A percentile compares a stretch with the other conserved stretches of the same genome.
phyloP scores from a whole-genome alignment of 2,888 invertebrate species.

The Scaptodrosophila latifasciaeformis region DNA sequence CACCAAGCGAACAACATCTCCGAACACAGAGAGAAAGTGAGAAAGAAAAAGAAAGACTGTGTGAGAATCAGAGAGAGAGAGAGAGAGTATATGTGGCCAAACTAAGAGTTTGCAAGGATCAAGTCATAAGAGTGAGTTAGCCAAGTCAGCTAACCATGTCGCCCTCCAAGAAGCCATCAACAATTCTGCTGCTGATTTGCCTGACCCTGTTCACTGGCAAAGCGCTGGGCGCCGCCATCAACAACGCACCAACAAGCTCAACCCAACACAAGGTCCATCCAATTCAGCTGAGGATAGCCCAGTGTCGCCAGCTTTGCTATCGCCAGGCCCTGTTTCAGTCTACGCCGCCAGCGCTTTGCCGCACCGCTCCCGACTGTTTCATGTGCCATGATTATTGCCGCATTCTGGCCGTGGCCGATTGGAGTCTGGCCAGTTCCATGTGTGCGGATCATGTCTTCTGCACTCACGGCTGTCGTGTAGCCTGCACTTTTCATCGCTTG shows the following conservation, averaged over 20 bases:
- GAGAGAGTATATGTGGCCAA: too few relatives aligned
- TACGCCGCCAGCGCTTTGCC: conserved; percentile 32
- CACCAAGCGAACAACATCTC: conserved; percentile 22
- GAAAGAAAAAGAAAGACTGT: background rate
- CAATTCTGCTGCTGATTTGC: conserved; percentile 10
- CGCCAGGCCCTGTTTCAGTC: conserved; percentile 20
- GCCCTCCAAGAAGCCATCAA: background rate
- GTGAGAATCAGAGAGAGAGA: too few relatives aligned
- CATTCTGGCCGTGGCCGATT: conserved; percentile 42
- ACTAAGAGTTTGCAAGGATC: background rate
- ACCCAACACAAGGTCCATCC: background rate
- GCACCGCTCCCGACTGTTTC: conserved; percentile 49
- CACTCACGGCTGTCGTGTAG: conserved; percentile 54
- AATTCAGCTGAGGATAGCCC: conserved; percentile 31
- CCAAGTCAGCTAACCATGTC: background rate
- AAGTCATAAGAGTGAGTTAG: background rate
- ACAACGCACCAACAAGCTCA: background rate
- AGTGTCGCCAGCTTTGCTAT: conserved; percentile 49
- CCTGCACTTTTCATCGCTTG: conserved; percentile 45
- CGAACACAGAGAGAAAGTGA: background rate
- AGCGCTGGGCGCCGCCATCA: conserved; percentile 35
- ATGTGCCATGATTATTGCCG: conserved; percentile 64
- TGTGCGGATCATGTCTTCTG: conserved; percentile 54
- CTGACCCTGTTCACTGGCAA: conserved; percentile 10
- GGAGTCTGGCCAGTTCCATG: conserved; percentile 49